These are phyloP conservation scores for Melitaea athalia DNA, from an alignment of 2,888 invertebrate species.

Conservation along the genomic window DNA sequence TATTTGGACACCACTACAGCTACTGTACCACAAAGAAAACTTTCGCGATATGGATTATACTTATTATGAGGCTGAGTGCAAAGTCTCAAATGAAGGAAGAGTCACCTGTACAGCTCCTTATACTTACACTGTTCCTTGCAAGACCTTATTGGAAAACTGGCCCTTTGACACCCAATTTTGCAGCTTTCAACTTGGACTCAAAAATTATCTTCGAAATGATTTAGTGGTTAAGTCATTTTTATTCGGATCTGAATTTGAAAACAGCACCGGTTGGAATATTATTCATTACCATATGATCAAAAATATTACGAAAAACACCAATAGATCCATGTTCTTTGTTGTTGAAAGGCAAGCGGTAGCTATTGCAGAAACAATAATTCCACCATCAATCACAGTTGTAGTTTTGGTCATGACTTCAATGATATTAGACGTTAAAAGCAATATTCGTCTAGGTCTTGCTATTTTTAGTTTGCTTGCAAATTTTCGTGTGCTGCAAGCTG, in stretches of 20 bases:
- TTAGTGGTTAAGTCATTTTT: slow-evolving; percentile 37
- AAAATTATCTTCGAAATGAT: not conserved
- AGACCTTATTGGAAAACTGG: slow-evolving; percentile 49
- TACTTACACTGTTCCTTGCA: slow-evolving; percentile 39
- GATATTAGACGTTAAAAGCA: slow-evolving; percentile 47
- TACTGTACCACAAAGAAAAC: slow-evolving; percentile 43
- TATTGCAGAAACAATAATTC: slow-evolving; percentile 48
- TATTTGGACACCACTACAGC: slow-evolving; percentile 43
- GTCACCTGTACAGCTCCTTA: slow-evolving; percentile 37
- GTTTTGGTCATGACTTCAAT: slow-evolving; percentile 46
- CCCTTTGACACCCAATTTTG: slow-evolving; percentile 54
- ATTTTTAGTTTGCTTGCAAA: slow-evolving; percentile 52
- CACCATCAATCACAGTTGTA: slow-evolving; percentile 49
- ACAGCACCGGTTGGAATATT: slow-evolving; percentile 55
- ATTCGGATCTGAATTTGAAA: slow-evolving; percentile 45
- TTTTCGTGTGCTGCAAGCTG: slow-evolving; percentile 44
- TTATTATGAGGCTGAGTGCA: slow-evolving; percentile 36
- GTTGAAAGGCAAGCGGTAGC: slow-evolving; percentile 52
- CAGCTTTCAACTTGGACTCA: slow-evolving; percentile 40
- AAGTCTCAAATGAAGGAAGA: slow-evolving; percentile 39
- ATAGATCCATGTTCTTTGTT: slow-evolving; percentile 48
- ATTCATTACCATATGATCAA: slow-evolving; percentile 45
- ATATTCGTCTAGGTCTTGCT: slow-evolving; percentile 45
- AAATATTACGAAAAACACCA: slow-evolving; percentile 34
- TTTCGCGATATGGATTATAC: slow-evolving; percentile 21